Evolutionary conservation across 2,888 invertebrate genomes (phyloP), one percentile per base, ranked within the genome.

Genomic region (Dendrolimus houi): DNA sequence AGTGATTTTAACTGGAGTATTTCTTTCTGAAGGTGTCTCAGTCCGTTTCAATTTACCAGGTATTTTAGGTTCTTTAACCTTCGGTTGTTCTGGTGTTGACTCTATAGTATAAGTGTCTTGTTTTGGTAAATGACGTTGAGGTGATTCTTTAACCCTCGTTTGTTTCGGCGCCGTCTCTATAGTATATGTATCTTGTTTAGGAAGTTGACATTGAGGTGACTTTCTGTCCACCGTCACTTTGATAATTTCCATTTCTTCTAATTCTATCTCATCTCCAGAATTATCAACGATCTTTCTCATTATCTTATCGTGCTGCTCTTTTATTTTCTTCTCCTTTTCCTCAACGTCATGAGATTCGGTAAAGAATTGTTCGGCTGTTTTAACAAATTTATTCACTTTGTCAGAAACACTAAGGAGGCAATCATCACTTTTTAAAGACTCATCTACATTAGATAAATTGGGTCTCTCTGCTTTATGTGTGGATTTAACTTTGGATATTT

Each of bases 341-440:
- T 85, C 83, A 8, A 73, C 67, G 53, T 79, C 79, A 6, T 79
- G 73, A 6, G 79, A 71, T 62, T 89, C 84, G 41, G 68, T 79
- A 29, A 88, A 69, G 60, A 93, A 75, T 63, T 92, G 92, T 65
- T 93, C 92, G 52, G 93, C 92, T 2, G 93, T 92, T 69, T 92
- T 92, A 29, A 93, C 92, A 68, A 93, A 93, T 68, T 93, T 94
- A 64, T 91, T 91, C 0, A 93, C 93, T 77, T 94, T 93, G 66
- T 94, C 93, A 0, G 93, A 93, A 40, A 94, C 93, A 65, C 92
- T 93, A 6, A 93, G 79, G 12, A 92, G 80, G 66, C 93, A 93
- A 62, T 93, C 93, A 66, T 94, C 93, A 58, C 86, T 85, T 62
- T 85, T 91, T 29, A 94, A 72, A 52, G 92, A 91, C 55, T 92